These are phyloP conservation scores for Andrena chrysosceles DNA, from an alignment of 2,888 invertebrate species.

Conservation along the genomic window DNA sequence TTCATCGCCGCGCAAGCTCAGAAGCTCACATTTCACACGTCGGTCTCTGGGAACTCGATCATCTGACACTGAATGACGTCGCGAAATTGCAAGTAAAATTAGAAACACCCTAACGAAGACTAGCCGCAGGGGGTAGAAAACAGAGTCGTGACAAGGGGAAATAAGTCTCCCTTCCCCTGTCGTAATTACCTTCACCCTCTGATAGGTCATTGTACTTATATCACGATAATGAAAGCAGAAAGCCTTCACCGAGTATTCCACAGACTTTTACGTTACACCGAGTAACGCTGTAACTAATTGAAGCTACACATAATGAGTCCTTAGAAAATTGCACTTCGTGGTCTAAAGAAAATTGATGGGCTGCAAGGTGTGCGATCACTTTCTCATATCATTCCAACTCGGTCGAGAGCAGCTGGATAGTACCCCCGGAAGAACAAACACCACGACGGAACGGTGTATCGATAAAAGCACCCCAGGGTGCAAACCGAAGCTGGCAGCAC, in stretches of 20 bases:
- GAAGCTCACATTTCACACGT: neutral
- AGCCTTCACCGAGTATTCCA: neutral
- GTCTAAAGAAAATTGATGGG: no score
- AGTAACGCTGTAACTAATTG: neutral
- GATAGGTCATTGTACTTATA: conserved; percentile 2
- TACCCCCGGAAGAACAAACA: neutral
- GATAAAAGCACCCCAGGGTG: neutral
- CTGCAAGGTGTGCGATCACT: neutral
- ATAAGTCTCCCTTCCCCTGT: conserved; percentile 37
- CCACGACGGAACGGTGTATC: neutral
- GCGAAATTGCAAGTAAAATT: conserved; percentile 42
- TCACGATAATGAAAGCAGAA: conserved; percentile 21
- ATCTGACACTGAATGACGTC: conserved; percentile 14
- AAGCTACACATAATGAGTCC: neutral
- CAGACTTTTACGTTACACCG: conserved; percentile 2
- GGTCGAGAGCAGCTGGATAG: neutral
- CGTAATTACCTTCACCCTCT: conserved; percentile 38
- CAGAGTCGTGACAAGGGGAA: conserved; percentile 40
- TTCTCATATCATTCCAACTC: neutral
- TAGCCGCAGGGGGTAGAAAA: neutral
- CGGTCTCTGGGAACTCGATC: conserved; percentile 5
- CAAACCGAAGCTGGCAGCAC: conserved; percentile 1
- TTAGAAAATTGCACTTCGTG: neutral
- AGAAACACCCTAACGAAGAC: conserved; percentile 23
- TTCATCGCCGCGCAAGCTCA: neutral